phyloP scores from a whole-genome alignment of 2,797 vertebrate genomes.

The Epinephelus coioides region DNA sequence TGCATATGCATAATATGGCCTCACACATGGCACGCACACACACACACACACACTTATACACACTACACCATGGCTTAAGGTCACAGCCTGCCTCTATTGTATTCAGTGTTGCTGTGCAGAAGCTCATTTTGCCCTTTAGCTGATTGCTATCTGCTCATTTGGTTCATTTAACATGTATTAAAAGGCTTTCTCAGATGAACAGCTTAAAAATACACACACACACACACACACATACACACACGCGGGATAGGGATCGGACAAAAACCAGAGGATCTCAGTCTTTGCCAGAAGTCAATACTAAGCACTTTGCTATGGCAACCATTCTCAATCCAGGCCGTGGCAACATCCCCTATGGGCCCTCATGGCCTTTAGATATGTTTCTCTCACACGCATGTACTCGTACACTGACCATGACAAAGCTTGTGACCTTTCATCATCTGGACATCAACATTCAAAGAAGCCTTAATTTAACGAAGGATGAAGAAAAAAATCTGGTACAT shows the following conservation, averaged over 20 bases:
- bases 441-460: background rate
- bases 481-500: conserved; percentile 14
- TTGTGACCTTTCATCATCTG: conserved; percentile 11
- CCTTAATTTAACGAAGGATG: background rate
- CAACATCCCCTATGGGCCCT: conserved; percentile 24
- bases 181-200: conserved; percentile 55
- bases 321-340: conserved; percentile 24
- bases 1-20: conserved; percentile 31
- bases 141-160: conserved; percentile 68
- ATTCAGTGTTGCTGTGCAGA: conserved; percentile 48
- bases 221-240: background rate
- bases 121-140: conserved; percentile 58
- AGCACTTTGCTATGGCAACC: conserved; percentile 67
- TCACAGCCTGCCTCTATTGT: conserved; percentile 55
- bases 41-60: conserved; percentile 6
- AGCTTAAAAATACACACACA: conserved; percentile 33
- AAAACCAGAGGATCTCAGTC: conserved; percentile 58
- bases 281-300: conserved; percentile 72
- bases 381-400: background rate
- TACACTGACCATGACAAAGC: conserved; percentile 5
- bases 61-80: conserved; percentile 34
- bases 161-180: conserved; percentile 66
- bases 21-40: conserved; percentile 25
- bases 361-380: conserved; percentile 24
- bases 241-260: conserved; percentile 25